Evolutionary conservation across 2,888 invertebrate species (phyloP).

Genomic region (Pseudolycoriella hygida): DNA sequence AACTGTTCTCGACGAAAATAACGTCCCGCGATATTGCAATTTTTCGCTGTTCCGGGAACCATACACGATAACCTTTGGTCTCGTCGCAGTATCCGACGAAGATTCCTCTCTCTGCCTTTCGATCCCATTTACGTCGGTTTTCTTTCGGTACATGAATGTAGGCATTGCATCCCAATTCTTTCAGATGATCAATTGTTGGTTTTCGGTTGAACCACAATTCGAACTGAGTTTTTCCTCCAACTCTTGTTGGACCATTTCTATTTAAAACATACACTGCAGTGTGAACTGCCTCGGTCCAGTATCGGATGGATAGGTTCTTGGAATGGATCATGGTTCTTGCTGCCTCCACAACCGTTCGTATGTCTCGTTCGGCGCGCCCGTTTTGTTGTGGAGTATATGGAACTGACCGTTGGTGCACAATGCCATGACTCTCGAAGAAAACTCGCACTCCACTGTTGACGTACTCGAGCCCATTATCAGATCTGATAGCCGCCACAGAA

Average conservation of each 20-base stretch:
- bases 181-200: constrained; percentile 10
- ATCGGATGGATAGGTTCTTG: constrained; percentile 12
- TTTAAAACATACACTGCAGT: no score
- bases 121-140: not conserved
- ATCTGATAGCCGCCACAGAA: constrained; percentile 4
- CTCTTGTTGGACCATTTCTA: constrained; percentile 14
- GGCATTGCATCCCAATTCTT: constrained; percentile 7
- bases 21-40: constrained; percentile 9
- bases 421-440: constrained; percentile 5
- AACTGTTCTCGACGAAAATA: no score
- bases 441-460: constrained; percentile 2
- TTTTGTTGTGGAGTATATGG: constrained; percentile 12
- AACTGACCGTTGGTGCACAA: constrained; percentile 9
- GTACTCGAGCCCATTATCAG: constrained; percentile 7
- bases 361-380: constrained; percentile 10
- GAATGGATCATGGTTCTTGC: constrained; percentile 12
- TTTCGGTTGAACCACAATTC: constrained; percentile 14
- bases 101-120: constrained; percentile 6
- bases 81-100: constrained; percentile 17
- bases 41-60: constrained; percentile 2
- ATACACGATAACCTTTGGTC: constrained; percentile 17
- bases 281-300: constrained; percentile 26
- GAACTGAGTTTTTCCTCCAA: constrained; percentile 14
- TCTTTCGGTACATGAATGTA: not conserved
- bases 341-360: constrained; percentile 10